These are phyloP conservation scores for Halictus quadricinctus DNA, from an alignment of 2,888 invertebrate genomes.

Conservation along the genomic window DNA sequence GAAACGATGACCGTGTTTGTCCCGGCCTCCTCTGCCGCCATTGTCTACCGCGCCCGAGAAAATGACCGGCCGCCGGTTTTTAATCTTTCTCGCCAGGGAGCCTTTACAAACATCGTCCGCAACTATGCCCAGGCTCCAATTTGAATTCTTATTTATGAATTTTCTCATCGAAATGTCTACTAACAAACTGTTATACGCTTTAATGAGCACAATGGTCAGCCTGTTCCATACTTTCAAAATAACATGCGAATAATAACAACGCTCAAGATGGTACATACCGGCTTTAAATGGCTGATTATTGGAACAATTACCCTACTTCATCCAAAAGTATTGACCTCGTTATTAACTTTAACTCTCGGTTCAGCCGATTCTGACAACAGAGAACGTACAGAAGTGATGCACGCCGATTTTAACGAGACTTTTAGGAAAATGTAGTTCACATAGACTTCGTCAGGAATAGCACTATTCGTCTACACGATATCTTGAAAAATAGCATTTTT, in stretches of 20 bases:
- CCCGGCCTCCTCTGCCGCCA: not conserved
- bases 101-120: not conserved
- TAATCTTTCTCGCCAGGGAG: not conserved
- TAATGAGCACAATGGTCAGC: not conserved
- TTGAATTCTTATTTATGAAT: not conserved
- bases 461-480: too few species aligned
- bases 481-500: too few species aligned
- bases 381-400: too few species aligned
- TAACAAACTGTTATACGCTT: not conserved
- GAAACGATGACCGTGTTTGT: not conserved
- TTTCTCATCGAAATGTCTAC: too few species aligned
- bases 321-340: not conserved
- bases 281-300: not conserved
- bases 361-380: too few species aligned
- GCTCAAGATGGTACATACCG: not conserved
- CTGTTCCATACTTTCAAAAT: not conserved
- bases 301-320: not conserved
- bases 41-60: not conserved
- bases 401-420: too few species aligned
- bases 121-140: not conserved
- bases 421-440: too few species aligned
- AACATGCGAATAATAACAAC: not conserved
- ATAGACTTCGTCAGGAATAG: too few species aligned
- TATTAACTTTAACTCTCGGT: too few species aligned
- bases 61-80: not conserved